Base-by-base conservation (phyloP, 2,888 invertebrate species). In the Aradus depressus region DNA sequence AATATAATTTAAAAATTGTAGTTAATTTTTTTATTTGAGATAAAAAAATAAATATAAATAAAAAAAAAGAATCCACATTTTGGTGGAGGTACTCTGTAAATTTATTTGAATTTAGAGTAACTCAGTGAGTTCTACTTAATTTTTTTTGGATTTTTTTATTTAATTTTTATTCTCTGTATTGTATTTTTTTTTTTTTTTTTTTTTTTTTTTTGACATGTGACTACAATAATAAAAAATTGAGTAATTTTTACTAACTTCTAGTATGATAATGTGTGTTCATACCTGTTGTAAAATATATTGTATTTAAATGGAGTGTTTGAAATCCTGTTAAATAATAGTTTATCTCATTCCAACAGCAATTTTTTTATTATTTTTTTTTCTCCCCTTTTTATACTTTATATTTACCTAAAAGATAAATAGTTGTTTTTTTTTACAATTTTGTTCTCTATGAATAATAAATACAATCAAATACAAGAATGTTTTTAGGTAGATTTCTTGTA, bases 391-490 rank as follows among this genome's bases (percentile, higher is more conserved):
- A 43, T 52, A 25, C 35, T 39, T 34, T 44, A 25, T 35, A 42
- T 54, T 52, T 41, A 52, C 37, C 42, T 23, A 45, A 44, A 37
- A 41, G 41, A 38, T 47, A 38, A 38, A 38, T 55, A 55, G 32
- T 50, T 52, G 52, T 45, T 44, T 55, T 50, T 44, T 48, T 49
- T 52, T 49, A 47, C 52, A 48, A 21, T 45, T 45, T 45, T 39
- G 21, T 31, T 4, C 32, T 26, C n/a, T 44, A 22, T 35, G 34
- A 35, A 35, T 45, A 28, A 22, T 32, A 45, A 52, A 53, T 47
- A 47, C 48, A 41, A 44, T n/a, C 49, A 54, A 57, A 55, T 57
- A 59, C 57, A 59, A 59, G 54, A 52, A 42, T 47, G 16, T 45
- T 47, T 23, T 47, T 26, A 38, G 37, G 38, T 47, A 28, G 37